Conservation (phyloP, 2,888 invertebrate species). For the Chironomus tentans region DNA sequence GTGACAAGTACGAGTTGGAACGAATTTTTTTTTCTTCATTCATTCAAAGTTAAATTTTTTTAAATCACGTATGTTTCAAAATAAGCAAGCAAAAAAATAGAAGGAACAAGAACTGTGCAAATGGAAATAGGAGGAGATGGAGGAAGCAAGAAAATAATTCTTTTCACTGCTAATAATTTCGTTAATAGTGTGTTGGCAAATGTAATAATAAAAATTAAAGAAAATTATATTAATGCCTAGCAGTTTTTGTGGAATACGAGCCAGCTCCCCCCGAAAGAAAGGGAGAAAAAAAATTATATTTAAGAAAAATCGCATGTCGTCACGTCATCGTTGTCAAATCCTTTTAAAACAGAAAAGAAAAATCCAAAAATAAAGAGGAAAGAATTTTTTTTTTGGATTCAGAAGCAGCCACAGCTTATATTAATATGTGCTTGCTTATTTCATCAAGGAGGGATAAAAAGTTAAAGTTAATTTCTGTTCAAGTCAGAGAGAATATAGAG, state of each 20-base stretch:
- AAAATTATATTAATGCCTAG: conserved; percentile 27
- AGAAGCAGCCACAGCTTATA: conserved; percentile 19
- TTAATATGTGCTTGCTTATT: conserved; percentile 10
- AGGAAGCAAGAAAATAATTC: background rate
- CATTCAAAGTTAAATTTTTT: background rate
- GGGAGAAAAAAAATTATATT: background rate
- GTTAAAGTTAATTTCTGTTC: background rate
- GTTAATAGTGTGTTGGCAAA: conserved; percentile 27
- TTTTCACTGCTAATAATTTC: conserved; percentile 21
- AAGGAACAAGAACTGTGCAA: background rate
- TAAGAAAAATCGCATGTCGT: conserved; percentile 28
- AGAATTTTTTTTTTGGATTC: background rate
- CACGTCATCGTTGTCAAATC: conserved; percentile 28
- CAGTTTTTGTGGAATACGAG: conserved; percentile 7
- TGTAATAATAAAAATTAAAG: conserved; percentile 27
- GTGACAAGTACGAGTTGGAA: conserved; percentile 26
- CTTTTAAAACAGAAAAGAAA: conserved; percentile 4
- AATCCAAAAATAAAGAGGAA: background rate
- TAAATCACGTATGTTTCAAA: conserved; percentile 25
- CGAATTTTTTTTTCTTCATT: background rate
- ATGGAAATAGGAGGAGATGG: no score
- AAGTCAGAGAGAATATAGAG: background rate
- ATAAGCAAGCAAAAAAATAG: background rate
- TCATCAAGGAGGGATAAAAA: conserved; percentile 3
- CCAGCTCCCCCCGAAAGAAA: background rate